These are phyloP conservation scores for Jacana jacana DNA, from an alignment of 2,113 vertebrate genomes.

Conservation along the genomic window DNA sequence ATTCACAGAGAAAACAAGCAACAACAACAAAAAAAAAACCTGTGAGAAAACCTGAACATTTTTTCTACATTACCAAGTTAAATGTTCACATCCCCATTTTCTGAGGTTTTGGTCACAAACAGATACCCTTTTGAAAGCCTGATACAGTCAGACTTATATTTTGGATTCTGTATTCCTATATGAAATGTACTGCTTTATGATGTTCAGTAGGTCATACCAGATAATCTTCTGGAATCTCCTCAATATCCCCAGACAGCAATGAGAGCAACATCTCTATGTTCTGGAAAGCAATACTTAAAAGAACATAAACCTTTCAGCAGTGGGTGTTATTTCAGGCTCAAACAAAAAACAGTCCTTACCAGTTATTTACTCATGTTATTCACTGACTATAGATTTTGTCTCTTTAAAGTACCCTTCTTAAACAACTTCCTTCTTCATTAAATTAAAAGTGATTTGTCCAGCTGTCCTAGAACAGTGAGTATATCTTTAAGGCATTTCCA, in stretches of 20 bases:
- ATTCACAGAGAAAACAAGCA: neutral
- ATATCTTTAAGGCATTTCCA: neutral
- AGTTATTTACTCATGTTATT: neutral
- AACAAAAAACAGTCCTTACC: neutral
- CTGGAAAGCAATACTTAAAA: neutral
- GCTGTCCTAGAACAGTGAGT: neutral
- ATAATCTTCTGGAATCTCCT: neutral
- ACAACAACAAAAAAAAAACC: neutral
- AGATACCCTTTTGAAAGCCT: neutral
- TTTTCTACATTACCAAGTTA: neutral
- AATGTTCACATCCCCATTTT: neutral
- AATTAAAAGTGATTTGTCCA: neutral
- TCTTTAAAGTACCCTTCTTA: neutral
- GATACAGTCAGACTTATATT: neutral
- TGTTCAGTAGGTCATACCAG: neutral
- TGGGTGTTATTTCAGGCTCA: neutral
- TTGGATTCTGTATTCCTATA: neutral
- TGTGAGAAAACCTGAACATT: neutral
- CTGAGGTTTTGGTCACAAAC: neutral
- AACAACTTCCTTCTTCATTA: neutral
- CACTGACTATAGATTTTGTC: neutral
- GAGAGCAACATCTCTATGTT: neutral
- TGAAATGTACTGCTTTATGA: neutral
- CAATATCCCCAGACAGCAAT: neutral
- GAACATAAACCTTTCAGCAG: neutral